These are phyloP conservation scores for Nomada goodeniana DNA, from an alignment of 2,888 invertebrate genomes.

Conservation along the genomic window DNA sequence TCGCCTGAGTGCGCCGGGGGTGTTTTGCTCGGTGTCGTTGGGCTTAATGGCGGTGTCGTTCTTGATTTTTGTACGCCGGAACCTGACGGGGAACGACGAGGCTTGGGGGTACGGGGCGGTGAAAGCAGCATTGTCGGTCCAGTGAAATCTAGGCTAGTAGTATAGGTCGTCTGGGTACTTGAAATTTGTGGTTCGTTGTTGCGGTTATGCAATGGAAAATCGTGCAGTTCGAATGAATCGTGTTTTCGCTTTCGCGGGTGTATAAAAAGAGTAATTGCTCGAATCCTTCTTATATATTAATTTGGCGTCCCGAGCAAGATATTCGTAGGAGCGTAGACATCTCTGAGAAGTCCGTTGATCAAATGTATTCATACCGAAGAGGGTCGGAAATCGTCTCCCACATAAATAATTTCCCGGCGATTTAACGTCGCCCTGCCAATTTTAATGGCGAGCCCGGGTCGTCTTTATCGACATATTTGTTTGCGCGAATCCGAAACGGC, in stretches of 20 bases:
- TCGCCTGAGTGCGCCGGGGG: not conserved
- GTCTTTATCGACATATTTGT: conserved; percentile 80
- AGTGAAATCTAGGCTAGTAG: too few species aligned
- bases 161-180: too few species aligned
- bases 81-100: not conserved
- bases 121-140: too few species aligned
- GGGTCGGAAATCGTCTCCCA: not conserved
- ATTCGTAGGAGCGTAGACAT: not conserved
- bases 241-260: not conserved
- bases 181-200: too few species aligned
- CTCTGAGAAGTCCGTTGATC: not conserved
- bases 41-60: not conserved
- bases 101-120: too few species aligned
- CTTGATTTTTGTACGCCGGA: not conserved
- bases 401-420: conserved; percentile 34
- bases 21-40: not conserved
- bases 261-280: too few species aligned
- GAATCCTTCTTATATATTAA: not conserved
- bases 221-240: too few species aligned
- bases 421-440: conserved; percentile 23
- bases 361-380: not conserved
- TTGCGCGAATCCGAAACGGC: conserved; percentile 72
- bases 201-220: too few species aligned
- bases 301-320: not conserved
- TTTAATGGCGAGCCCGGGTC: conserved; percentile 70